Percentiles rank a stretch among this genome's conserved stretches.
These are phyloP conservation scores for Asteroscopus sphinx DNA, from an alignment of 2,888 invertebrate species.

Conservation along the genomic window DNA sequence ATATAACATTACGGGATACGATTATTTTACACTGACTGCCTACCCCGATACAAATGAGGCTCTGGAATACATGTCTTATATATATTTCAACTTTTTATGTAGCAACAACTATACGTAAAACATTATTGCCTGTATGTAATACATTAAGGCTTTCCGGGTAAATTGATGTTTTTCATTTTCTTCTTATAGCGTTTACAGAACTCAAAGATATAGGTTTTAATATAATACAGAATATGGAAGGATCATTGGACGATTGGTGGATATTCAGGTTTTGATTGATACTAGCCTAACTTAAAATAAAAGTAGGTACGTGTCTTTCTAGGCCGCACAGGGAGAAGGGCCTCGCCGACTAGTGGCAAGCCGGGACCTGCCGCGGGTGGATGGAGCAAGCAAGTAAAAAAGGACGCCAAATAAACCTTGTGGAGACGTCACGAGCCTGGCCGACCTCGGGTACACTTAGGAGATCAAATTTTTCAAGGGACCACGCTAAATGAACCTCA, in stretches of 20 bases:
- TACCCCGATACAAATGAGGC: slow-evolving; percentile 58
- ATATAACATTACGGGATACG: slow-evolving; percentile 75
- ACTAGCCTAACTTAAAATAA: too few relatives aligned
- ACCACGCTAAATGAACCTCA: too few relatives aligned
- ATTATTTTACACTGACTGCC: slow-evolving; percentile 67
- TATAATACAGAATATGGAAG: not conserved
- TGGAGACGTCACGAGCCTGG: too few relatives aligned
- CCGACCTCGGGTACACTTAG: too few relatives aligned
- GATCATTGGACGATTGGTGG: not conserved
- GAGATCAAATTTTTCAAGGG: too few relatives aligned
- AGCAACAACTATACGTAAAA: slow-evolving; percentile 18
- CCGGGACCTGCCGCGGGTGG: too few relatives aligned
- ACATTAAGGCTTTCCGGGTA: slow-evolving; percentile 45
- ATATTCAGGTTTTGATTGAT: too few relatives aligned
- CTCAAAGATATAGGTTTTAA: slow-evolving; percentile 22
- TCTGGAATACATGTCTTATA: slow-evolving; percentile 51
- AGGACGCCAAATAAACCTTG: too few relatives aligned
- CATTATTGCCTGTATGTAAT: slow-evolving; percentile 45
- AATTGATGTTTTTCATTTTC: slow-evolving; percentile 58
- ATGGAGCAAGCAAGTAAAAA: too few relatives aligned
- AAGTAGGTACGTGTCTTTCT: too few relatives aligned
- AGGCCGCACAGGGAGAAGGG: too few relatives aligned
- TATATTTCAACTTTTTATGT: slow-evolving; percentile 43
- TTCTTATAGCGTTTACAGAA: slow-evolving; percentile 14
- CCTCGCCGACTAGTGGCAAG: too few relatives aligned